Evolutionary conservation across 2,888 invertebrate genomes (phyloP).

Genomic region (Tethea ocularis): DNA sequence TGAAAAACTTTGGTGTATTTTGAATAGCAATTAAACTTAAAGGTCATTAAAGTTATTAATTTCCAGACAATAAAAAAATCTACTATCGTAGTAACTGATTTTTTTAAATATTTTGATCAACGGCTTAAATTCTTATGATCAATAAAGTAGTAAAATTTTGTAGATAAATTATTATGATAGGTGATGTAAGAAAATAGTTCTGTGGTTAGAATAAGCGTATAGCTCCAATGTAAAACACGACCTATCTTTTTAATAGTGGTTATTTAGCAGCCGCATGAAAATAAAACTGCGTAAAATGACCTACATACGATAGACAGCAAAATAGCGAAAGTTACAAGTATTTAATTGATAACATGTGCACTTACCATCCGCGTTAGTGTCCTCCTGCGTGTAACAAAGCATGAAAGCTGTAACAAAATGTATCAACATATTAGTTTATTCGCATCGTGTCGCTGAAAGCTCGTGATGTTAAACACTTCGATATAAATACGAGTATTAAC

Average conservation of each 20-base stretch:
- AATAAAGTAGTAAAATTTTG: not conserved
- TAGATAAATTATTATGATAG: not conserved
- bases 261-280: constrained; percentile 73
- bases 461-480: constrained; percentile 20
- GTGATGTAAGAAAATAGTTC: constrained; percentile 21
- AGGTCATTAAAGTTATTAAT: no score
- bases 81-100: not conserved
- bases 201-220: constrained; percentile 71
- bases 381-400: constrained; percentile 97
- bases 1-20: no score
- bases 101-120: not conserved
- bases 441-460: constrained; percentile 26
- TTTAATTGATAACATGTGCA: constrained; percentile 44
- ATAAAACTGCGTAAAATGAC: constrained; percentile 67
- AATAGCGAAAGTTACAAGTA: constrained; percentile 60
- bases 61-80: no score
- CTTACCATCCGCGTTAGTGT: constrained; percentile 95
- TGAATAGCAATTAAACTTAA: no score
- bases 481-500: not conserved
- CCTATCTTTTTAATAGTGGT: constrained; percentile 61
- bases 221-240: constrained; percentile 58
- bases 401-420: constrained; percentile 93
- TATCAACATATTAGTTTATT: constrained; percentile 46
- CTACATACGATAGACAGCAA: constrained; percentile 70
- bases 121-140: not conserved